Conservation (phyloP, 2,113 vertebrate genomes). For the Psophia crepitans region DNA sequence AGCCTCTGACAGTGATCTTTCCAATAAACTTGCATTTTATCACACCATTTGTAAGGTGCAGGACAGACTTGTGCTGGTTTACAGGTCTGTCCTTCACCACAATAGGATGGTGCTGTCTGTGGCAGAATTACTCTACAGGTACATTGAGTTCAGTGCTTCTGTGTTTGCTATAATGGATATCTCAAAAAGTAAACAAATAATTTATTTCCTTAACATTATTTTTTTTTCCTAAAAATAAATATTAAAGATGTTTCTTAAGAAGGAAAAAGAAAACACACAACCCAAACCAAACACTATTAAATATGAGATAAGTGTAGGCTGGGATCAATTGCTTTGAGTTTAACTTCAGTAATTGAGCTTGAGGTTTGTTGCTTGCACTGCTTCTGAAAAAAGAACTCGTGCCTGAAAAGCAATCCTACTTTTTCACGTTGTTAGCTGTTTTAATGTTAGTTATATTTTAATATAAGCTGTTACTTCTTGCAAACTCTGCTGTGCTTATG, state of each 20-base stretch:
- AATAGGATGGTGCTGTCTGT: not conserved
- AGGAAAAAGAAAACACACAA: not conserved
- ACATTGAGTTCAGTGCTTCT: not conserved
- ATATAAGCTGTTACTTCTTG: conserved; percentile 5
- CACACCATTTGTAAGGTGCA: conserved; percentile 50
- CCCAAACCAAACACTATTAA: not conserved
- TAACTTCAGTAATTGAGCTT: not conserved
- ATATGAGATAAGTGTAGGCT: not conserved
- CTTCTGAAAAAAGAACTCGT: not conserved
- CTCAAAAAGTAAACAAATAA: not conserved
- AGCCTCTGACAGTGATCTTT: conserved; percentile 83
- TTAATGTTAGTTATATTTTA: conserved; percentile 17
- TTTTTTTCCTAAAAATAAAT: not conserved
- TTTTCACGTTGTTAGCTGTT: not conserved
- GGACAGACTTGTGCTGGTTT: not conserved
- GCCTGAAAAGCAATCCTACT: not conserved
- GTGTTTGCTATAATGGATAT: not conserved
- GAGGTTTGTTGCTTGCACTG: not conserved
- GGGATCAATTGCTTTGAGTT: not conserved
- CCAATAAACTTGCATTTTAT: conserved; percentile 82
- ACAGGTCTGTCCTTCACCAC: not conserved
- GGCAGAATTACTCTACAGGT: not conserved
- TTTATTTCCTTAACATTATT: not conserved
- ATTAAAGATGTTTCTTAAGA: not conserved
- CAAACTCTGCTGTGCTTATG: not conserved